Evolutionary conservation across 1,140 invertebrate genomes (phyloP).

Genomic region (Ylistrum balloti): DNA sequence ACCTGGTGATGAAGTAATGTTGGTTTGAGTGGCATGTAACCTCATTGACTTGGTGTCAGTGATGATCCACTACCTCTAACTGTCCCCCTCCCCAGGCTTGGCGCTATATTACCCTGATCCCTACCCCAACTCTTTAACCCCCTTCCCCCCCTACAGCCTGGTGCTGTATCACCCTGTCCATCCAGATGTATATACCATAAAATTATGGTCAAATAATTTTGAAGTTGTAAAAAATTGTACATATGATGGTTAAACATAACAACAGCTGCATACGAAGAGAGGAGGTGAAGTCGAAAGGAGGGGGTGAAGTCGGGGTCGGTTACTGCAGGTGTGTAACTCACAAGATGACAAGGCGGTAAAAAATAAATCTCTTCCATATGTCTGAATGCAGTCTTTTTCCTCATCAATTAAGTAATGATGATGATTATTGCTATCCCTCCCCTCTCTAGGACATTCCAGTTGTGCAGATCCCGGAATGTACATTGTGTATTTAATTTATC

Average conservation of each 20-base stretch:
- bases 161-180: slow-evolving; percentile 6
- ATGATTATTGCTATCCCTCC: slow-evolving; percentile 33
- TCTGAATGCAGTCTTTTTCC: background rate
- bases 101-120: too few species aligned
- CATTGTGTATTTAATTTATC: background rate
- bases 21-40: slow-evolving; percentile 4
- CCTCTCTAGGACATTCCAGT: background rate
- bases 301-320: background rate
- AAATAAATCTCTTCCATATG: slow-evolving; percentile 18
- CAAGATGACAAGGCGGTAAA: slow-evolving; percentile 8
- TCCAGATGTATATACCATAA: slow-evolving; percentile 14
- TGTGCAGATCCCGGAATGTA: background rate
- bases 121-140: too few species aligned
- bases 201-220: slow-evolving; percentile 18
- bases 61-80: background rate
- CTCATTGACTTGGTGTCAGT: background rate
- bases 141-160: background rate
- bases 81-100: background rate
- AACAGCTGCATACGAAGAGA: background rate
- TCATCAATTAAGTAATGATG: slow-evolving; percentile 35
- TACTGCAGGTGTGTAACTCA: background rate
- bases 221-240: slow-evolving; percentile 11
- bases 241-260: slow-evolving; percentile 6
- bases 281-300: background rate
- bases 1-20: slow-evolving; percentile 32